Base-by-base conservation (phyloP, 1,140 invertebrate genomes). In the Aphidius ervi region DNA sequence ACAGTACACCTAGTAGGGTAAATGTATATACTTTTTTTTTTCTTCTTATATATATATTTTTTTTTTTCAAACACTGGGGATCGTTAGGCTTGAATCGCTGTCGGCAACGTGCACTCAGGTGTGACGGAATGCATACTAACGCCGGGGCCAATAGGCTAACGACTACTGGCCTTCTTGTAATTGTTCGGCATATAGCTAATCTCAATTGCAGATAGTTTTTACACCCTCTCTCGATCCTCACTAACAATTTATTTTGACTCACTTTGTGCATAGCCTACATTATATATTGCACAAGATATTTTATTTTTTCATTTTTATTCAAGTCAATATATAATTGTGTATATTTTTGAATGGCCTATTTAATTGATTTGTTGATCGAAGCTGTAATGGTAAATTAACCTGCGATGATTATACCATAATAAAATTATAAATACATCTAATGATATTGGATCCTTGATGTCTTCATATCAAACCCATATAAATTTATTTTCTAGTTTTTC, bases 91-190 rank as follows among this genome's bases (percentile, higher is more conserved):
- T 56, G 60, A 67, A 64, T 64, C 56, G 63, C 61, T 67, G 60
- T 69, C 62, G 62, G 63, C 63, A 56, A 58, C 40, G 57, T 58
- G 56, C 47, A 58, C 70, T 75, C 72, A 74, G 73, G 73, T 77
- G 75, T 76, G 75, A 77, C 75, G 73, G 71, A 74, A 71, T 70
- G 72, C 70, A 73, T 74, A 68, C 70, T 74, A 74, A 74, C 72
- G 58, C 47, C 61, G 67, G 70, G 64, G 69, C 72, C 62, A 70
- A 76, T 72, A 76, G 74, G 74, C 70, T 76, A 76, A 77, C 75
- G 72, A 77, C 73, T 76, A 77, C 74, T 71, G 71, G 52, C 55
- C 68, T 72, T 70, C 73, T 73, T 74, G 73, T 74, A 76, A 76
- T 77, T 77, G 75, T 75, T 73, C 70, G 23, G 62, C 31, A 39